phyloP scores from a whole-genome alignment of 2,113 vertebrate species.

The Poicephalus gulielmi region DNA sequence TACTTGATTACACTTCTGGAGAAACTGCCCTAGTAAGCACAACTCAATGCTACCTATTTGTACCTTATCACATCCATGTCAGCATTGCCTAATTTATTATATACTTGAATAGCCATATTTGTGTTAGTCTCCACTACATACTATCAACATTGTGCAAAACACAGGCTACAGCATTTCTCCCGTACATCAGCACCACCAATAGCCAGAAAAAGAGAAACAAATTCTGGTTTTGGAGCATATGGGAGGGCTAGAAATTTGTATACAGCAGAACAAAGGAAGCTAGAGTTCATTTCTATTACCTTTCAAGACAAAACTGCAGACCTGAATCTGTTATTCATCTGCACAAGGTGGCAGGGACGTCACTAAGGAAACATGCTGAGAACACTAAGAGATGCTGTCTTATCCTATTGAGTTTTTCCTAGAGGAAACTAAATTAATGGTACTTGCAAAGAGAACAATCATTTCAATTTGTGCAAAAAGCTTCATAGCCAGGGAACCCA shows the following conservation, averaged over 20 bases:
- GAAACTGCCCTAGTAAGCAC: constrained; percentile 48
- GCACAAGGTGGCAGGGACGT: not conserved
- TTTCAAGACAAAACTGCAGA: constrained; percentile 55
- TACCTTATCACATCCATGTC: constrained; percentile 60
- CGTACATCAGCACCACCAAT: constrained; percentile 66
- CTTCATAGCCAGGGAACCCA: accelerated
- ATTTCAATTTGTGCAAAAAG: not conserved
- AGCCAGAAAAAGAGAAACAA: constrained; percentile 50
- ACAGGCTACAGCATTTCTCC: constrained; percentile 14
- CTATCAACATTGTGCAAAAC: constrained; percentile 11
- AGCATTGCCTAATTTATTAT: constrained; percentile 65
- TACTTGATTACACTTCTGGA: constrained; percentile 45
- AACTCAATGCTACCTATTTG: constrained; percentile 26
- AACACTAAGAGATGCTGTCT: not conserved
- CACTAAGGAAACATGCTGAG: constrained; percentile 1
- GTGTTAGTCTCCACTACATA: constrained; percentile 39
- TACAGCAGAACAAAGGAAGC: constrained; percentile 46
- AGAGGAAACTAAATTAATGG: not conserved
- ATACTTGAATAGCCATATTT: constrained; percentile 61
- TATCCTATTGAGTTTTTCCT: constrained; percentile 1
- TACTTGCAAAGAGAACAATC: constrained; percentile 8
- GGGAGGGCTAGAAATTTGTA: not conserved
- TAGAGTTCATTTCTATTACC: constrained; percentile 49
- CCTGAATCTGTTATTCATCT: constrained; percentile 40
- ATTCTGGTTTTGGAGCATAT: not conserved